A percentile compares a stretch with the other conserved stretches of the same genome.
Conservation (phyloP, 2,888 invertebrate genomes). For the Mimas tiliae region DNA sequence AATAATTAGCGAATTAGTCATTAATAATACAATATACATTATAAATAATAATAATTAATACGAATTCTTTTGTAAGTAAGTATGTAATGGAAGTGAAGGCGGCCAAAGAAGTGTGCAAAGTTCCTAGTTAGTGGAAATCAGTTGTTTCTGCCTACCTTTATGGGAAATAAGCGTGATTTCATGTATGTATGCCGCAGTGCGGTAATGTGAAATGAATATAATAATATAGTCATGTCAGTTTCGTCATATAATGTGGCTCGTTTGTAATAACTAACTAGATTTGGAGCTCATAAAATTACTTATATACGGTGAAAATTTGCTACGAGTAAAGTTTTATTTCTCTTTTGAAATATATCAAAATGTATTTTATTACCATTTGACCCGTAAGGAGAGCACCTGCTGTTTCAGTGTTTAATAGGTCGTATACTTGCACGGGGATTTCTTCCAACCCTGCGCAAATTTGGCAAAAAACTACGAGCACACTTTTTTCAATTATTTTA, state of each 20-base stretch:
- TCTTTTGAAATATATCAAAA: constrained; percentile 34
- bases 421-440: neutral
- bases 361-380: constrained; percentile 28
- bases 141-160: no score
- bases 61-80: no score
- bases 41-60: no score
- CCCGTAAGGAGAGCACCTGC: constrained; percentile 16
- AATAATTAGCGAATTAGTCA: no score
- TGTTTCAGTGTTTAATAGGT: constrained; percentile 7
- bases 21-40: no score
- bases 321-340: constrained; percentile 57
- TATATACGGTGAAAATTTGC: constrained; percentile 64
- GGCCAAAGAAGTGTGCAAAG: no score
- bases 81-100: no score
- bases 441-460: no score
- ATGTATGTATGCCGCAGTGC: constrained; percentile 32
- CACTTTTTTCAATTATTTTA: no score
- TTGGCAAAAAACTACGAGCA: no score
- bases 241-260: constrained; percentile 26
- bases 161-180: no score
- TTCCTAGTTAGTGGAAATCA: no score
- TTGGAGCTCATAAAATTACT: constrained; percentile 65
- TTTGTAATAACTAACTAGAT: constrained; percentile 51
- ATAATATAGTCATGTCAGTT: constrained; percentile 30
- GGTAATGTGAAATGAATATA: constrained; percentile 31